phyloP scores from a whole-genome alignment of 2,888 invertebrate genomes.

The Ptychoptera albimana region DNA sequence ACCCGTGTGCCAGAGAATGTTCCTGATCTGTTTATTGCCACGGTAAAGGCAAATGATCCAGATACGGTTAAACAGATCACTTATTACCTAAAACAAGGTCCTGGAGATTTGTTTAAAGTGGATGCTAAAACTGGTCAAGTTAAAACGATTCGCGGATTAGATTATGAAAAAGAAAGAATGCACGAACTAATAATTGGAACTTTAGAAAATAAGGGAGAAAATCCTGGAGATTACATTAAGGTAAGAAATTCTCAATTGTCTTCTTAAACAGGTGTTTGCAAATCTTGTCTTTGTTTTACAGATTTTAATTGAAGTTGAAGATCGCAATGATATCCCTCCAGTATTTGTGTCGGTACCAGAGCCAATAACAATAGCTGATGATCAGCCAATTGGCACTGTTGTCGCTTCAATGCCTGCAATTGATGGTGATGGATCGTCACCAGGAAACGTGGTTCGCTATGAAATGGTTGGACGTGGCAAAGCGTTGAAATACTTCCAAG shows the following conservation, averaged over 20 bases:
- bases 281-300: not conserved
- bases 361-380: constrained; percentile 70
- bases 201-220: constrained; percentile 57
- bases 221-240: constrained; percentile 54
- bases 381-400: constrained; percentile 63
- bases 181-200: constrained; percentile 69
- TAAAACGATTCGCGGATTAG: constrained; percentile 56
- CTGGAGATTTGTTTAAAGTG: constrained; percentile 65
- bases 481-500: constrained; percentile 70
- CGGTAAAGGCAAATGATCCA: constrained; percentile 73
- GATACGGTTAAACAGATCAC: constrained; percentile 65
- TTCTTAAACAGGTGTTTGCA: no score
- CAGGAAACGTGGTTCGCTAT: constrained; percentile 65
- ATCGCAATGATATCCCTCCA: constrained; percentile 77
- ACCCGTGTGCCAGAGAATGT: constrained; percentile 74
- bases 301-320: constrained; percentile 38
- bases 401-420: constrained; percentile 64
- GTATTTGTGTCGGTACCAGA: constrained; percentile 70
- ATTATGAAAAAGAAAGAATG: constrained; percentile 57
- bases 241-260: constrained; percentile 39
- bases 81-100: constrained; percentile 67
- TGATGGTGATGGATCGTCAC: constrained; percentile 72
- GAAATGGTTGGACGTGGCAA: constrained; percentile 70
- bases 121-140: constrained; percentile 67
- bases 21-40: constrained; percentile 58